These are phyloP conservation scores for Isoperla grammatica DNA, from an alignment of 2,888 invertebrate genomes.

Conservation along the genomic window DNA sequence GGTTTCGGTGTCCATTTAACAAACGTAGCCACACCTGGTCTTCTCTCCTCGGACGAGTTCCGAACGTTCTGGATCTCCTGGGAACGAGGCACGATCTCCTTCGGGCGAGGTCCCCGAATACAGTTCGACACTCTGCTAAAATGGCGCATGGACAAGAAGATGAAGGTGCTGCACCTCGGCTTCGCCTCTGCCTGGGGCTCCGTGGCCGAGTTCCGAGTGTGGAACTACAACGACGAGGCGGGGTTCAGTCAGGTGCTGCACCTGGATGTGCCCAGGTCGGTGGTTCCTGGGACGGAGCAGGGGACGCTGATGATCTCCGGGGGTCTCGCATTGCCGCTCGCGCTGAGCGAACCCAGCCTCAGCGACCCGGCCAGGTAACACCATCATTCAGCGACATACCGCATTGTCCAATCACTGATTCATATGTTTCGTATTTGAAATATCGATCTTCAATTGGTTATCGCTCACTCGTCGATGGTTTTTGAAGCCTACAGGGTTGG, in stretches of 20 bases:
- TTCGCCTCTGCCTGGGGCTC: slow-evolving; percentile 61
- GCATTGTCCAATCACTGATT: too few relatives aligned
- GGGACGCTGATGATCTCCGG: slow-evolving; percentile 57
- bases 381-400: neutral
- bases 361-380: slow-evolving; percentile 24
- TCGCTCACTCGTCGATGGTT: too few relatives aligned
- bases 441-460: too few relatives aligned
- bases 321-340: slow-evolving; percentile 52
- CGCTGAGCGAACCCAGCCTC: slow-evolving; percentile 13
- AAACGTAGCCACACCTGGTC: slow-evolving; percentile 53
- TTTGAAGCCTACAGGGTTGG: too few relatives aligned
- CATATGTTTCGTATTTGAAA: too few relatives aligned
- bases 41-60: slow-evolving; percentile 53
- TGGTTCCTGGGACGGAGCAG: slow-evolving; percentile 59
- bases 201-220: slow-evolving; percentile 59
- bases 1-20: slow-evolving; percentile 59
- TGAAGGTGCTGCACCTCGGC: slow-evolving; percentile 56
- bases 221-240: slow-evolving; percentile 66
- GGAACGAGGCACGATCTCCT: slow-evolving; percentile 54
- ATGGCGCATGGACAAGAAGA: slow-evolving; percentile 55
- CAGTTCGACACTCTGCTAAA: slow-evolving; percentile 52
- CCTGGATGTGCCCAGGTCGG: slow-evolving; percentile 56
- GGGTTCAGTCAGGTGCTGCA: slow-evolving; percentile 64
- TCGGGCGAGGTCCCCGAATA: slow-evolving; percentile 54
- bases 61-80: slow-evolving; percentile 64